A percentile compares a stretch with the other conserved stretches of the same genome.
Evolutionary conservation across 1,140 invertebrate species (phyloP).

Genomic region (Heliothis subflexa): DNA sequence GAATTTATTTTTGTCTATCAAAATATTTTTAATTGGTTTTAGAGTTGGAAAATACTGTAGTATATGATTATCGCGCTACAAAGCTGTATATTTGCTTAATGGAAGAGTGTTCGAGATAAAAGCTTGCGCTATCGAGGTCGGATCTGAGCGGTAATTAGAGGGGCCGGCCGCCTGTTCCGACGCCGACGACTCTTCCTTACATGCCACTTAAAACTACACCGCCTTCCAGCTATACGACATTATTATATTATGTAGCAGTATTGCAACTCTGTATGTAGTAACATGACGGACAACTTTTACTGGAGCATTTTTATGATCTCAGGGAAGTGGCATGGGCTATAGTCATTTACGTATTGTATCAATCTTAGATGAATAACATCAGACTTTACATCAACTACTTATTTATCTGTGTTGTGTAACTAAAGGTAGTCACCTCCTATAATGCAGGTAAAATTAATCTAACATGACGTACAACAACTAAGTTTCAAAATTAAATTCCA

Average conservation of each 20-base stretch:
- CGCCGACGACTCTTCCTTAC: conserved; percentile 66
- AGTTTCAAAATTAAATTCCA: conserved; percentile 14
- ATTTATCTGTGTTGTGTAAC: no score
- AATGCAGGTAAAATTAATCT: background rate
- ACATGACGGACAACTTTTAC: conserved; percentile 35
- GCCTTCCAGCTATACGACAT: conserved; percentile 59
- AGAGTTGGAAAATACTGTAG: conserved; percentile 79
- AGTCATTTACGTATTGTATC: no score
- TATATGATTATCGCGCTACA: conserved; percentile 77
- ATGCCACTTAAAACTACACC: conserved; percentile 83
- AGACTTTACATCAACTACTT: no score
- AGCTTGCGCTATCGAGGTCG: conserved; percentile 75
- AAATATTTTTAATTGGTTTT: conserved; percentile 85
- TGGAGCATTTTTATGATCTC: background rate
- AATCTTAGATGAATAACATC: no score
- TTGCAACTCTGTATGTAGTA: conserved; percentile 48
- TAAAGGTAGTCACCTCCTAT: no score
- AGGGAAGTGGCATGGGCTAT: no score
- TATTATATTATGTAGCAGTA: conserved; percentile 66
- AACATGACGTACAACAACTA: background rate
- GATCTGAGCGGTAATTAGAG: conserved; percentile 80
- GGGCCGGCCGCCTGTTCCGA: conserved; percentile 56
- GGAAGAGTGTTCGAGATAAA: conserved; percentile 82
- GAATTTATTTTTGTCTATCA: conserved; percentile 82
- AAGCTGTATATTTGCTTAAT: conserved; percentile 85